Evolutionary conservation across 2,113 vertebrate species (phyloP), one percentile per base, ranked within the genome.

Genomic region (Xenotilapia flavipinnis): DNA sequence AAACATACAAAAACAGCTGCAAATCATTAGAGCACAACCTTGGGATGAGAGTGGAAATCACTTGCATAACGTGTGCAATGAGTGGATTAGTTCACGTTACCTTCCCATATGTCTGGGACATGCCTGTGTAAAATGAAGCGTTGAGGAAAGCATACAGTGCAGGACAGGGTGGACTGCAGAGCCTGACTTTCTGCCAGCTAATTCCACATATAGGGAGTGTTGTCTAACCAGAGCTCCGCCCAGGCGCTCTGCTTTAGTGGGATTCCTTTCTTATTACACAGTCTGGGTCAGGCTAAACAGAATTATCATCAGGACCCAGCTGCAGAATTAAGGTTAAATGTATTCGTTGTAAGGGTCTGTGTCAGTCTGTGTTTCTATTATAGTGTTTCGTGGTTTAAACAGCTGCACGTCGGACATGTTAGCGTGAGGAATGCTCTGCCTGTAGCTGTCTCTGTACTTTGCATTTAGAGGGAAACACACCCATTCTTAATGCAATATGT

Each of bases 261-360:
- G 83, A 93, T 93, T 94, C 91, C 90, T 91, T 7, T 68, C 90
- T 87, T 60, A 87, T 91, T 93, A 92, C 86, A 87, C 38, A 81
- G 92, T 90, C 79, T 93, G 88, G 90, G 90, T 93, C 90, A 87
- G 58, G 60, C 81, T 55, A 54, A 85, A 60, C 19, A 73, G 62
- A 9, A 31, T n/a, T 80, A 83, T 55, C 83, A 42, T 82, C 80
- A 73, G 62, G 80, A 82, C 51, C 17, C 9, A 68, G 58, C 82
- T 75, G 81, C 7, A 84, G 51, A 89, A 77, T 86, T 81, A 45
- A 68, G 82, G 81, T 53, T 83, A 82, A 56, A 55, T 38, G 40
- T 58, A 51, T 33, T 51, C 4, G 38, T 47, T 77, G 65, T 15
- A 14, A 80, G 15, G 17, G 15, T 83, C 45, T 47, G 15, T 47